A percentile compares a stretch with the other conserved stretches of the same genome.
These are phyloP conservation scores for Rostratula benghalensis DNA, from an alignment of 2,113 vertebrate species.

Conservation along the genomic window DNA sequence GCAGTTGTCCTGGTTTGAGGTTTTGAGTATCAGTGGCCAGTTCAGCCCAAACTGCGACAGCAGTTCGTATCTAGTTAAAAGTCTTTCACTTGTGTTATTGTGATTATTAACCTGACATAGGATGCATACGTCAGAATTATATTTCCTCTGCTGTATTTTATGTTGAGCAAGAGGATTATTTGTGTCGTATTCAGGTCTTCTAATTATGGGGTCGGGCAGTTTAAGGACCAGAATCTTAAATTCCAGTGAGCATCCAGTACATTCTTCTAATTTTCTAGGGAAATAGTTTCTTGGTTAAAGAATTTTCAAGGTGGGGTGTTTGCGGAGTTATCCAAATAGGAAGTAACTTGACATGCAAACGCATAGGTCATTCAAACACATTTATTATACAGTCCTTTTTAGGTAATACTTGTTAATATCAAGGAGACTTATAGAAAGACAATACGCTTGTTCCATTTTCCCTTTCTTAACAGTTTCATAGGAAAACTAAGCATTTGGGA, in stretches of 20 bases:
- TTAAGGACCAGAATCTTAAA: not conserved
- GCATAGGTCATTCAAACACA: not conserved
- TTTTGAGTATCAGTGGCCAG: not conserved
- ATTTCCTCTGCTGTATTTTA: not conserved
- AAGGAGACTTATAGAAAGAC: not conserved
- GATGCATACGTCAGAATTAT: fast-evolving
- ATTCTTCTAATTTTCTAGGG: not conserved
- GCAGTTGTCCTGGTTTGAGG: not conserved
- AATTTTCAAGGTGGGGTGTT: not conserved
- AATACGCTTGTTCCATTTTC: not conserved
- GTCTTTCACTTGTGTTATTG: not conserved
- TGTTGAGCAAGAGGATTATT: not conserved
- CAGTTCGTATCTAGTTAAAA: not conserved
- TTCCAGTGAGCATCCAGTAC: not conserved
- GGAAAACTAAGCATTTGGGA: not conserved
- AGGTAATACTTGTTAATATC: not conserved
- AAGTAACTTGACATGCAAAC: not conserved
- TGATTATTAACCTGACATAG: not conserved
- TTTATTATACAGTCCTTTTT: not conserved
- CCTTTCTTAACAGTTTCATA: not conserved
- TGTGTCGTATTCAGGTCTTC: not conserved
- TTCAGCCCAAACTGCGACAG: not conserved
- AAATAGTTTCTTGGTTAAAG: not conserved
- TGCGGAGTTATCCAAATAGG: not conserved
- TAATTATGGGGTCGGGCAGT: not conserved